Evolutionary conservation across 2,797 vertebrate genomes (phyloP).

Genomic region (Clarias fuscus): DNA sequence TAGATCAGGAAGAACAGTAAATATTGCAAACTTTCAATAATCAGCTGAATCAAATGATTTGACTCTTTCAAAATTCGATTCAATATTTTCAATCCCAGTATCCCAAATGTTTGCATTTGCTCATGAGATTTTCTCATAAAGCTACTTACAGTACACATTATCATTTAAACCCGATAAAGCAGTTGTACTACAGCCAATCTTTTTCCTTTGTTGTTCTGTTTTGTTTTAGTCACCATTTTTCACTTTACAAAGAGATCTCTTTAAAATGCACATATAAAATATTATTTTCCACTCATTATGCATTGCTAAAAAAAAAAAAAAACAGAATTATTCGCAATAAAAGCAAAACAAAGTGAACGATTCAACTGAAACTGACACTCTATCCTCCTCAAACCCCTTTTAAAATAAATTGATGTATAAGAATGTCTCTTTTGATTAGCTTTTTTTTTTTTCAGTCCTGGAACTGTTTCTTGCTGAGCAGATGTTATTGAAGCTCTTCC

Average conservation of each 20-base stretch:
- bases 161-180: background rate
- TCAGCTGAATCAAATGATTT: background rate
- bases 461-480: slow-evolving; percentile 22
- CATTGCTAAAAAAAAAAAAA: background rate
- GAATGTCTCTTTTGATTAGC: background rate
- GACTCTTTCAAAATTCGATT: background rate
- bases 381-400: background rate
- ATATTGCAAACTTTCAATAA: background rate
- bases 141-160: too few relatives aligned
- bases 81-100: background rate
- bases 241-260: too few relatives aligned
- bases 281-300: background rate
- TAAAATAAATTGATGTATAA: background rate
- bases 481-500: slow-evolving; percentile 42
- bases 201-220: background rate
- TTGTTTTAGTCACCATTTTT: background rate
- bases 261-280: background rate
- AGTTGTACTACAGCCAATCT: too few relatives aligned
- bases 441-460: slow-evolving; percentile 11
- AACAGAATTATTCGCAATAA: background rate
- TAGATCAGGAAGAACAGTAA: background rate
- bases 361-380: background rate
- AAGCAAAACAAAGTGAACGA: background rate
- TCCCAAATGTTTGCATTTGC: too few relatives aligned
- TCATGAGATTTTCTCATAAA: background rate